These are phyloP conservation scores for Smittia aterrima DNA, from an alignment of 2,888 invertebrate genomes.

Conservation along the genomic window DNA sequence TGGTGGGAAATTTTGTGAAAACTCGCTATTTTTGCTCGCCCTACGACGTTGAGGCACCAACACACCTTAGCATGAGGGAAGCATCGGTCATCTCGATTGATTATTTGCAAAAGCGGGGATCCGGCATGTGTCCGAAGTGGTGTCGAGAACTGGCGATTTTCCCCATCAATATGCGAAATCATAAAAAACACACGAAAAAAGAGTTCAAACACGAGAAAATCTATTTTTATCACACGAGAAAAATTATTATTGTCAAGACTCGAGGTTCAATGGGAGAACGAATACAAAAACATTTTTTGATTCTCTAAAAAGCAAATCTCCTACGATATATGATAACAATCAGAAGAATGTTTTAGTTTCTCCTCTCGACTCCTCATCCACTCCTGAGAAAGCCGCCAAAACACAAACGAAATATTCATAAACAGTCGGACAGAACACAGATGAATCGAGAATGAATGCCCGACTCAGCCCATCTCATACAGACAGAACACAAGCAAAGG, in stretches of 20 bases:
- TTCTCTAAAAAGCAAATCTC: background rate
- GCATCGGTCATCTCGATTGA: slow-evolving; percentile 1
- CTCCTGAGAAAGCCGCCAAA: too few relatives aligned
- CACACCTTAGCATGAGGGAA: slow-evolving; percentile 5
- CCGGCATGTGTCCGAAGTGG: too few relatives aligned
- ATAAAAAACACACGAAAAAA: slow-evolving; percentile 31
- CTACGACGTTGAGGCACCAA: slow-evolving; percentile 22
- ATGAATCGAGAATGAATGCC: too few relatives aligned
- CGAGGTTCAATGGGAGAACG: background rate
- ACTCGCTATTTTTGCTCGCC: slow-evolving; percentile 35
- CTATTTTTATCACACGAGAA: slow-evolving; percentile 36
- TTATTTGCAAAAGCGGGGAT: background rate
- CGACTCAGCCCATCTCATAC: too few relatives aligned
- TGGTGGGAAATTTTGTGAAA: slow-evolving; percentile 37
- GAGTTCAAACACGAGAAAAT: slow-evolving; percentile 32
- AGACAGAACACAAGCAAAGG: too few relatives aligned
- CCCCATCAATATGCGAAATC: slow-evolving; percentile 40
- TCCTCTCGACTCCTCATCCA: too few relatives aligned
- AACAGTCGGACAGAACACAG: too few relatives aligned
- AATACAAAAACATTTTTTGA: slow-evolving; percentile 13
- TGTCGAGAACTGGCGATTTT: background rate
- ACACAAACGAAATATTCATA: too few relatives aligned
- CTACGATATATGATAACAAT: background rate
- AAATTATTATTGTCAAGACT: slow-evolving; percentile 5
- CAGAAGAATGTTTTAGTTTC: too few relatives aligned